Evolutionary conservation across 2,113 vertebrate genomes (phyloP), one percentile per base, ranked within the genome.

Genomic region (Rhinolophus sinicus): DNA sequence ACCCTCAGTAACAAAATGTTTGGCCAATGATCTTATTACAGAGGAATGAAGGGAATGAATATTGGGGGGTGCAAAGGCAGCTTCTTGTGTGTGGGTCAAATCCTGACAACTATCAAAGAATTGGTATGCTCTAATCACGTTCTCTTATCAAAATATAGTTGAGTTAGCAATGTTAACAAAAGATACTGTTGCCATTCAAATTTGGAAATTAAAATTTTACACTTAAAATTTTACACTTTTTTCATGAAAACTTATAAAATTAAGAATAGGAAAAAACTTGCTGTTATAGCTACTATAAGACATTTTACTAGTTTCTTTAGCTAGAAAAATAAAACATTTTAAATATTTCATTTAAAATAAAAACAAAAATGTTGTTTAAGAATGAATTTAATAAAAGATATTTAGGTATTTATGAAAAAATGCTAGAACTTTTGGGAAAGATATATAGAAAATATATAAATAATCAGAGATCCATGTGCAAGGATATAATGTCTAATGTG

Each of bases 181-280:
- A 18, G 58, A 78, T 44, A 69, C 21, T 84, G 5, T 75, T 5
- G 1, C 11, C 14, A 76, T 89, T 90, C 75, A 78, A 33, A 50
- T 95, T 83, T 95, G 38, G 18, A 90, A 78, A 62, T 54, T 81
- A 72, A 40, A n/a, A n/a, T n/a, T n/a, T n/a, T n/a, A 58, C 83
- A 88, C 67, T 67, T 90, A 94, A 77, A 77, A 77, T 58, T 38
- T 35, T 76, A 65, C 0, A 56, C 40, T 1, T 0, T 92, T 85
- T 81, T 40, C 2, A 58, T 60, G 12, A 85, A 92, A 80, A 92
- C 2, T 72, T 75, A 14, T 1, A 28, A 84, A 70, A 10, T 11
- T 75, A 75, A 67, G 60, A 83, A 13, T 50, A 50, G 47, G 12
- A n/a, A 47, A 89, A 77, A 89, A 24, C 6, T 89, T 10, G 60